phyloP scores from a whole-genome alignment of 2,797 vertebrate species.

The Lacerta bilineata region DNA sequence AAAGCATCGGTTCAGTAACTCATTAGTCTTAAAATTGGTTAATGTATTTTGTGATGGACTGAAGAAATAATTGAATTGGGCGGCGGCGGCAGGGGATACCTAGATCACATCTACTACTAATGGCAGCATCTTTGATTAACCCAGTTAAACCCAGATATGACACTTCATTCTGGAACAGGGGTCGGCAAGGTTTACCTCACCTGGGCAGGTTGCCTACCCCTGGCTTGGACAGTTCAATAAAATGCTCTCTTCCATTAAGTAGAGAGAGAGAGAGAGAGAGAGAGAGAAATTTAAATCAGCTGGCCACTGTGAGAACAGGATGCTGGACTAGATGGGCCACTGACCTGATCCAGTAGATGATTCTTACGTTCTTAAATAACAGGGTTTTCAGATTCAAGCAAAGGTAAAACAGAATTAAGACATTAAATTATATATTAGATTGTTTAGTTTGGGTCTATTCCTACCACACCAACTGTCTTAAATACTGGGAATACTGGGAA shows the following conservation, averaged over 20 bases:
- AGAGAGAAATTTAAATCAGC: no score
- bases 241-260: no score
- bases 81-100: accelerated
- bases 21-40: constrained; percentile 41
- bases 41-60: constrained; percentile 24
- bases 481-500: not conserved
- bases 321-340: no score
- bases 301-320: no score
- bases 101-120: not conserved
- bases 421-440: not conserved
- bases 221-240: no score
- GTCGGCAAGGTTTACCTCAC: no score
- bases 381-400: constrained; percentile 4
- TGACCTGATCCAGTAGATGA: no score
- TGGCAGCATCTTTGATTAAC: not conserved
- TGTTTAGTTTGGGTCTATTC: not conserved
- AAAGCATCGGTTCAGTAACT: constrained; percentile 43
- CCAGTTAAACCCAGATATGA: not conserved
- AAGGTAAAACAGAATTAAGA: not conserved
- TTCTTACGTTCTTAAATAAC: no score
- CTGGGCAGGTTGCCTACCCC: no score
- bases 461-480: not conserved
- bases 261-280: no score
- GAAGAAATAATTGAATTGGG: constrained; percentile 20
- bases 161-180: not conserved